Conservation (phyloP, 2,888 invertebrate species). For the Lamproptera curius region DNA sequence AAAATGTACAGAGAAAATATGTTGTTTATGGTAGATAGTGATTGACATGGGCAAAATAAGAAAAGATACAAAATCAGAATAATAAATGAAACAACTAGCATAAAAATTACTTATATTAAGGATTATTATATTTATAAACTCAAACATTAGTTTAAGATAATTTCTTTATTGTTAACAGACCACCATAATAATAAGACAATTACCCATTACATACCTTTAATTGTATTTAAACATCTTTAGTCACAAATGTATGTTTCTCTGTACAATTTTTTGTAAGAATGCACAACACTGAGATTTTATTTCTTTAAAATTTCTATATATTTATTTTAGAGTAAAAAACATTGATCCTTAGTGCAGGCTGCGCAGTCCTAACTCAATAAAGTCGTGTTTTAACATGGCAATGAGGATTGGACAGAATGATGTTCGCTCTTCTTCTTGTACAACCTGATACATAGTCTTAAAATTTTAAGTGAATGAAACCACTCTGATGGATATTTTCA, state of each 20-base stretch:
- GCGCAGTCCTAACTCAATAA: neutral
- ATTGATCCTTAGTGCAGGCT: neutral
- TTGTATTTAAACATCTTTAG: too few relatives aligned
- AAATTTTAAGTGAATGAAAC: slow-evolving; percentile 8
- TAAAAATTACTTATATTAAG: too few relatives aligned
- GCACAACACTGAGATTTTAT: neutral
- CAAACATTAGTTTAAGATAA: too few relatives aligned
- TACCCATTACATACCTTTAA: too few relatives aligned
- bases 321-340: neutral
- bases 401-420: slow-evolving; percentile 12
- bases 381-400: slow-evolving; percentile 1
- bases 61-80: too few relatives aligned
- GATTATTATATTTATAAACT: neutral
- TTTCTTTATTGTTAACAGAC: too few relatives aligned
- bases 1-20: neutral
- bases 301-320: neutral
- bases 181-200: too few relatives aligned
- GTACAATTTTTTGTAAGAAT: neutral
- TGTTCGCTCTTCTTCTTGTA: slow-evolving; percentile 3
- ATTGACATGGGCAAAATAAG: too few relatives aligned
- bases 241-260: neutral
- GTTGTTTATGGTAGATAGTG: too few relatives aligned
- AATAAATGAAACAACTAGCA: too few relatives aligned
- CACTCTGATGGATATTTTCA: slow-evolving; percentile 8
- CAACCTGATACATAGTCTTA: slow-evolving; percentile 10